Evolutionary conservation across 2,113 vertebrate species (phyloP).

Genomic region (Balaenoptera acutorostrata): DNA sequence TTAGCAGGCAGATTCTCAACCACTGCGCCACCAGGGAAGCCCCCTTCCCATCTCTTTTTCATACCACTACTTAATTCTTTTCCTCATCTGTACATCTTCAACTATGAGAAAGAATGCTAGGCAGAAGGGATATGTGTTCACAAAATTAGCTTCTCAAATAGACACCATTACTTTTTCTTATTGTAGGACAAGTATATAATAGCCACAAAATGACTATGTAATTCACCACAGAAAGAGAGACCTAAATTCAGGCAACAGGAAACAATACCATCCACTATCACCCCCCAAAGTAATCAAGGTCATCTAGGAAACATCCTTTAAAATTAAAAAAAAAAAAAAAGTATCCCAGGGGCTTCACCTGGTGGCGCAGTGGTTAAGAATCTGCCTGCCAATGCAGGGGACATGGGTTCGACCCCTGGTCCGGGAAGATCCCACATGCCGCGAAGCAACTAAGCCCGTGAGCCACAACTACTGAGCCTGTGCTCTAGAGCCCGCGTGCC

Average conservation of each 20-base stretch:
- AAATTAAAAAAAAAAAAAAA: background rate
- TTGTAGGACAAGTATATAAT: background rate
- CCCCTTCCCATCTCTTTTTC: background rate
- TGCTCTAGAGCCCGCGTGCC: too few relatives aligned
- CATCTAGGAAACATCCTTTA: background rate
- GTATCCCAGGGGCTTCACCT: too few relatives aligned
- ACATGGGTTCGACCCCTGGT: too few relatives aligned
- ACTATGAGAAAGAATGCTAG: background rate
- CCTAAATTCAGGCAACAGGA: background rate
- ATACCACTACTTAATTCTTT: background rate
- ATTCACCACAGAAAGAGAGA: background rate
- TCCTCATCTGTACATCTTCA: background rate
- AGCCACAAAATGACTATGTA: background rate
- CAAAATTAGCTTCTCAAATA: slow-evolving; percentile 2
- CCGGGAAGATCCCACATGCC: too few relatives aligned
- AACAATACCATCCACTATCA: background rate
- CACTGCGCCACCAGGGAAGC: too few relatives aligned
- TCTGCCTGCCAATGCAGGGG: too few relatives aligned
- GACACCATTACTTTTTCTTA: background rate
- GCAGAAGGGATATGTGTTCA: background rate
- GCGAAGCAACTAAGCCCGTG: too few relatives aligned
- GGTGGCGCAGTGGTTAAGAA: too few relatives aligned
- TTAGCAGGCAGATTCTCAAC: too few relatives aligned
- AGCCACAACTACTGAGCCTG: too few relatives aligned
- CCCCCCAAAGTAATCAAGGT: background rate